phyloP scores from a whole-genome alignment of 2,797 vertebrate genomes.

The Meriones psammophilus region DNA sequence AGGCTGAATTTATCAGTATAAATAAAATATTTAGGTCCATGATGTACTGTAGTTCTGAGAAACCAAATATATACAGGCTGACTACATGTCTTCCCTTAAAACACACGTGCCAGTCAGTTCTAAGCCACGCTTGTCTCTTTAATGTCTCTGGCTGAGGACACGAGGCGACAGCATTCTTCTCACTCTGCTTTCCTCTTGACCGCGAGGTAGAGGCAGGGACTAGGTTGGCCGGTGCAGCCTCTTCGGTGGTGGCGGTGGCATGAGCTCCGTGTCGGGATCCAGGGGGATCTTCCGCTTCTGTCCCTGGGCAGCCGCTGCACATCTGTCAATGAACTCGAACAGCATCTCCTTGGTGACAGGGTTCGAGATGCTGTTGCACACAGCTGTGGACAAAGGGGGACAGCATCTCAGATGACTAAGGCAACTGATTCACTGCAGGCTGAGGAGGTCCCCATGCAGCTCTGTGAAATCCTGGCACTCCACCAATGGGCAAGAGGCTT shows the following conservation, averaged over 20 bases:
- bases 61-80: slow-evolving; percentile 85
- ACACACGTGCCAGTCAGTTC: slow-evolving; percentile 60
- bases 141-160: slow-evolving; percentile 76
- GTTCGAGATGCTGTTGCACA: slow-evolving; percentile 97
- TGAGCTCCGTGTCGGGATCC: slow-evolving; percentile 96
- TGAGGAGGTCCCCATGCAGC: not conserved
- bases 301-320: slow-evolving; percentile 89
- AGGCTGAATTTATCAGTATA: slow-evolving; percentile 85
- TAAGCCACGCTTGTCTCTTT: slow-evolving; percentile 66
- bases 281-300: slow-evolving; percentile 92
- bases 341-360: slow-evolving; percentile 98
- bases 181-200: slow-evolving; percentile 30
- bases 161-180: slow-evolving; percentile 53
- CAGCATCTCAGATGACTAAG: not conserved
- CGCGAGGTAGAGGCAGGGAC: slow-evolving; percentile 44
- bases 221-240: slow-evolving; percentile 90
- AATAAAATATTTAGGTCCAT: slow-evolving; percentile 84
- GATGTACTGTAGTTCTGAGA: slow-evolving; percentile 80
- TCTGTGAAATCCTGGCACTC: not conserved
- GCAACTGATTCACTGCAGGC: not conserved
- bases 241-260: slow-evolving; percentile 98
- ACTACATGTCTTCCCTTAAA: slow-evolving; percentile 74
- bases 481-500: not conserved
- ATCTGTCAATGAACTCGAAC: slow-evolving; percentile 95
- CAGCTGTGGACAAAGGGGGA: slow-evolving; percentile 91